Evolutionary conservation across 92 coral and sea anemone species (phyloP), one percentile per base, ranked within the genome.

Genomic region (Anthopleura xanthogrammica): DNA sequence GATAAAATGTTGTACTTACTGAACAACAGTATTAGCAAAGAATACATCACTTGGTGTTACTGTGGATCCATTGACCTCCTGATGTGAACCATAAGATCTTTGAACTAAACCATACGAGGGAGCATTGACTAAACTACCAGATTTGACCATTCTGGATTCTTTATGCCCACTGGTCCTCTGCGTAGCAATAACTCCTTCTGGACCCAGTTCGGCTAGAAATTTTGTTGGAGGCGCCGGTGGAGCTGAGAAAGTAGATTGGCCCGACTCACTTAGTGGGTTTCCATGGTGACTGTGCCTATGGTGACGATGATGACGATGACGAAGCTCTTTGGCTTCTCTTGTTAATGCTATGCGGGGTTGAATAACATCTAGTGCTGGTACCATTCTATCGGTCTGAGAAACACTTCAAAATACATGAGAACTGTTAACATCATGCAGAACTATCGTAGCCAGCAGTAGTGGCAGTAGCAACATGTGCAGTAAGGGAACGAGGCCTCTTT

Each of bases 271-370:
- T 60, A 93, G 88, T 40, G 77, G 95, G 80, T 89, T 87, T 50
- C 94, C 90, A 48, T 78, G 85, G 86, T 91, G 87, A 84, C 90
- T 90, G 88, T 91, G 93, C 41, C 92, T 91, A 76, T 93, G 97
- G 83, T 91, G 95, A n/a, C 95, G 92, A 58, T 91, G 92, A 68
- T 93, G 97, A 36, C 90, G 90, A 50, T 77, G 95, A 50, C 90
- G 89, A 52, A 85, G 87, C 39, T 94, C 97, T 36, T 91, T 94
- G 77, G 93, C 90, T 50, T 92, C 97, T 75, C 95, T 85, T 20
- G 94, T 94, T 40, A 93, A 89, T 13, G 97, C 92, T 4, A 93
- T 94, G 11, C 97, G 92, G 1, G 97, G 90, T 83, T 88, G 95
- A 82, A 93, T 93, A 56, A 93, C 92, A 62, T 93, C 93, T 6